Conservation (phyloP, 2,113 vertebrate species). For the Heterotis niloticus region DNA sequence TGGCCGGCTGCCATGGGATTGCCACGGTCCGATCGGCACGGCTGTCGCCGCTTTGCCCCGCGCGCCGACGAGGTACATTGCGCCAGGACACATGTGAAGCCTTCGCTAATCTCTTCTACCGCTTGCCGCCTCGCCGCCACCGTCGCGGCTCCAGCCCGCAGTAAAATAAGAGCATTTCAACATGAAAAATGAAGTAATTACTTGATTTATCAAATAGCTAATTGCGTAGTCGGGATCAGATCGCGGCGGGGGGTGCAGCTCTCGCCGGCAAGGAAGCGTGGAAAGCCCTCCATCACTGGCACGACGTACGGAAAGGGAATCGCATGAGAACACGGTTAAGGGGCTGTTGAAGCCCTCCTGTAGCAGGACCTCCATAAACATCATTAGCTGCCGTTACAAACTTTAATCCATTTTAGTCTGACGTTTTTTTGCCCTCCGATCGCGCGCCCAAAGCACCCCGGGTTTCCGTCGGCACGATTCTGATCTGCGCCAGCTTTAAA, state of each 20-base stretch:
- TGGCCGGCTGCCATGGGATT: conserved; percentile 46
- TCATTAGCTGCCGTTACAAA: conserved; percentile 5
- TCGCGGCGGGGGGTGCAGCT: conserved; percentile 63
- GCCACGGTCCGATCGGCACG: conserved; percentile 70
- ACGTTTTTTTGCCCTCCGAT: neutral
- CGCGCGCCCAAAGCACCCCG: neutral
- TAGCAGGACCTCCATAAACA: conserved; percentile 26
- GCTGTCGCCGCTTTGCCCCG: conserved; percentile 33
- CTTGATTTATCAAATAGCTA: conserved; percentile 73
- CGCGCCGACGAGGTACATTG: conserved; percentile 39
- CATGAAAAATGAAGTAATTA: conserved; percentile 89
- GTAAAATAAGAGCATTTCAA: conserved; percentile 76
- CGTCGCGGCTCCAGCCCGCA: conserved; percentile 64
- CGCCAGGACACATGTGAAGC: conserved; percentile 44
- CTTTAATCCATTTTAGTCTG: conserved; percentile 15
- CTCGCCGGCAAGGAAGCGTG: conserved; percentile 69
- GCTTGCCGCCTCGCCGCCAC: conserved; percentile 50
- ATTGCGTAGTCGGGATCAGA: conserved; percentile 79
- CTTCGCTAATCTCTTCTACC: conserved; percentile 62
- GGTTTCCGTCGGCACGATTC: neutral
- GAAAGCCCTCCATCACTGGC: conserved; percentile 61
- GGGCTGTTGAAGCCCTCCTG: conserved; percentile 47
- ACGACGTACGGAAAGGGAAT: neutral
- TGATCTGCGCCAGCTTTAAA: neutral
- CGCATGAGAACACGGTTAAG: conserved; percentile 57